phyloP scores from a whole-genome alignment of 1,140 invertebrate genomes.

The Solen grandis region DNA sequence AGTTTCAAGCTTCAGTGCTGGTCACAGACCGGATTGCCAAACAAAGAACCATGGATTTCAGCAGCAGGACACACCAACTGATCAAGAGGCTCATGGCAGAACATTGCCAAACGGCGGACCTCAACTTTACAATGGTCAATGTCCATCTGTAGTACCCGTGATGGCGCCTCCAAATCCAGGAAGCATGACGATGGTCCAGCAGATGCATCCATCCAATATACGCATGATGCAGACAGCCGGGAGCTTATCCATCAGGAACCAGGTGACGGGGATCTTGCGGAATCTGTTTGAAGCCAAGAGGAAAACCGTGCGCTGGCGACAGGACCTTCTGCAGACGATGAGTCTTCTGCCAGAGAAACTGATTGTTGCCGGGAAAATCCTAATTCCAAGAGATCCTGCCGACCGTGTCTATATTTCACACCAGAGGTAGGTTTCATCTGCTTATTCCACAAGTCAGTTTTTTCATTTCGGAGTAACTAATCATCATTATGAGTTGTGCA shows the following conservation, averaged over 20 bases:
- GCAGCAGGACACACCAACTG: not conserved
- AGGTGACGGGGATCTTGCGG: not conserved
- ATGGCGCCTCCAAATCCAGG: too few relatives aligned
- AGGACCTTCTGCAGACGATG: not conserved
- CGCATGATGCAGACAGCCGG: not conserved
- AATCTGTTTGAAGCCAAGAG: constrained; percentile 1
- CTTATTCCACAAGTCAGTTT: too few relatives aligned
- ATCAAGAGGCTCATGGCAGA: not conserved
- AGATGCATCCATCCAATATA: not conserved
- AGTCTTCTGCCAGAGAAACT: constrained; percentile 12
- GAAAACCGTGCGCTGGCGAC: constrained; percentile 26
- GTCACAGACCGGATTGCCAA: not conserved
- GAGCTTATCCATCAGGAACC: not conserved
- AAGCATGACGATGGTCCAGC: not conserved
- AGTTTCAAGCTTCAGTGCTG: not conserved
- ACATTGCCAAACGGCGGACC: not conserved
- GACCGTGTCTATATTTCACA: constrained; percentile 12
- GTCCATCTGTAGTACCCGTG: not conserved
- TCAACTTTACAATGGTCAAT: too few relatives aligned
- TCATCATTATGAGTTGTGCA: too few relatives aligned
- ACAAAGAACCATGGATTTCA: not conserved
- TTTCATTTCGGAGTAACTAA: too few relatives aligned
- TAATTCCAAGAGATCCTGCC: constrained; percentile 19
- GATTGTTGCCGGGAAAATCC: constrained; percentile 7
- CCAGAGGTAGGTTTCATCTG: constrained; percentile 37